Evolutionary conservation across 2,113 vertebrate genomes (phyloP).

Genomic region (Anolis carolinensis): DNA sequence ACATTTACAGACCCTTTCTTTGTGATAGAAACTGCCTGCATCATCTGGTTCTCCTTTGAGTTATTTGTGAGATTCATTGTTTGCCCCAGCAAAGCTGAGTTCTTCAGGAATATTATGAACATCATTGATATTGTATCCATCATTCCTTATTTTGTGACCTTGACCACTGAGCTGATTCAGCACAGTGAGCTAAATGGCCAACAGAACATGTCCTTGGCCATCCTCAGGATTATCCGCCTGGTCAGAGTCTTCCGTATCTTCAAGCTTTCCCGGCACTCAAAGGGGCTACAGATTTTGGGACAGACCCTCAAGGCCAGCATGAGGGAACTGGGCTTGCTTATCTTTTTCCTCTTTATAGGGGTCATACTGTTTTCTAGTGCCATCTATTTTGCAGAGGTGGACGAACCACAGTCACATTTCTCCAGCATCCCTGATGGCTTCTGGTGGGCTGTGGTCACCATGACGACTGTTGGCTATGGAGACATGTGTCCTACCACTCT

Average conservation of each 20-base stretch:
- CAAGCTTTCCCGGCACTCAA: constrained; percentile 94
- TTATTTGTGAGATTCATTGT: constrained; percentile 86
- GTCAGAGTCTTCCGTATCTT: constrained; percentile 98
- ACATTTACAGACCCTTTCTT: constrained; percentile 95
- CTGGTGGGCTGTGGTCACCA: constrained; percentile 99
- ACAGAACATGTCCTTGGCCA: constrained; percentile 96
- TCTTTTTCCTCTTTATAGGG: constrained; percentile 98
- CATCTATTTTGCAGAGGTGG: constrained; percentile 94
- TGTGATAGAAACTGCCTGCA: constrained; percentile 91
- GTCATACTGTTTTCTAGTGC: constrained; percentile 98
- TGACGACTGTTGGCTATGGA: constrained; percentile 98
- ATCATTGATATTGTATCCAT: constrained; percentile 95
- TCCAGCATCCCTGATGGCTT: constrained; percentile 97
- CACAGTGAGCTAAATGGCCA: constrained; percentile 83
- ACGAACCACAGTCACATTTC: constrained; percentile 93
- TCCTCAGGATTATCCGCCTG: constrained; percentile 91
- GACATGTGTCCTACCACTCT: constrained; percentile 95
- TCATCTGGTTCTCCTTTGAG: constrained; percentile 95
- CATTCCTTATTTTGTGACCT: constrained; percentile 93
- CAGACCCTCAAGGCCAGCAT: constrained; percentile 93
- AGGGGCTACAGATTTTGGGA: constrained; percentile 90
- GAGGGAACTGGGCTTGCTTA: constrained; percentile 89
- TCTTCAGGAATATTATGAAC: constrained; percentile 97
- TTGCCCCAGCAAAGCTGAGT: constrained; percentile 91
- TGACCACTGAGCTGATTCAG: constrained; percentile 87